Percentiles rank a stretch among this genome's conserved stretches.
These are phyloP conservation scores for Tuta absoluta DNA, from an alignment of 2,888 invertebrate species.

Conservation along the genomic window DNA sequence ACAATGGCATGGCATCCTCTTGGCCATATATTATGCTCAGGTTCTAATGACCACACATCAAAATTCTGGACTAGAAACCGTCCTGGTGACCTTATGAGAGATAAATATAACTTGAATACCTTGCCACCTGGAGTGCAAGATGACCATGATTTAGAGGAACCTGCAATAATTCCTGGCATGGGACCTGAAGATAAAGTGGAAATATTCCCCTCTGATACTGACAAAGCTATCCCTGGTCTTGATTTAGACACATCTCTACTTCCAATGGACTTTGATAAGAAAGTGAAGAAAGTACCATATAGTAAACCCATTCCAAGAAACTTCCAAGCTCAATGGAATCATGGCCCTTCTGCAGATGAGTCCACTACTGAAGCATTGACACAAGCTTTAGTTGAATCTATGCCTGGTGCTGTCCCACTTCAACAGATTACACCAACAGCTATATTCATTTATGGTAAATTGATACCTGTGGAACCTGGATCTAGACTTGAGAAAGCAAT, in stretches of 20 bases:
- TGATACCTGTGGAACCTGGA: slow-evolving; percentile 88
- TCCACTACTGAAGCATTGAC: slow-evolving; percentile 82
- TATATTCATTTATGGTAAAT: slow-evolving; percentile 91
- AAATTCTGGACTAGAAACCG: slow-evolving; percentile 99
- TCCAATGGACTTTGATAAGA: slow-evolving; percentile 86
- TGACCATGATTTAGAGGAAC: slow-evolving; percentile 84
- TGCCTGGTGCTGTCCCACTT: slow-evolving; percentile 89
- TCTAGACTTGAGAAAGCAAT: slow-evolving; percentile 89
- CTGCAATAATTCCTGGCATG: slow-evolving; percentile 95
- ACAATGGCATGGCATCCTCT: slow-evolving; percentile 99
- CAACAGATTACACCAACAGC: slow-evolving; percentile 89
- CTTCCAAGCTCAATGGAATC: slow-evolving; percentile 98
- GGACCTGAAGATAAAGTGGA: slow-evolving; percentile 98
- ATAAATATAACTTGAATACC: slow-evolving; percentile 97
- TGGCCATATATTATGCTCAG: slow-evolving; percentile 98
- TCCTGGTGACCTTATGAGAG: slow-evolving; percentile 98
- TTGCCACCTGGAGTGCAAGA: slow-evolving; percentile 88
- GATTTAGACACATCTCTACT: slow-evolving; percentile 87
- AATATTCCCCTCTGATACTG: slow-evolving; percentile 81
- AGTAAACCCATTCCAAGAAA: slow-evolving; percentile 97
- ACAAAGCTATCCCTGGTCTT: slow-evolving; percentile 89
- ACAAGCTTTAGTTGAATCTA: slow-evolving; percentile 87
- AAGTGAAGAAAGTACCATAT: slow-evolving; percentile 93
- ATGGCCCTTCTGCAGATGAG: slow-evolving; percentile 82
- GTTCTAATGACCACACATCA: slow-evolving; percentile 99